A percentile compares a stretch with the other conserved stretches of the same genome.
Evolutionary conservation across 2,797 vertebrate species (phyloP).

Genomic region (Falco berigora): DNA sequence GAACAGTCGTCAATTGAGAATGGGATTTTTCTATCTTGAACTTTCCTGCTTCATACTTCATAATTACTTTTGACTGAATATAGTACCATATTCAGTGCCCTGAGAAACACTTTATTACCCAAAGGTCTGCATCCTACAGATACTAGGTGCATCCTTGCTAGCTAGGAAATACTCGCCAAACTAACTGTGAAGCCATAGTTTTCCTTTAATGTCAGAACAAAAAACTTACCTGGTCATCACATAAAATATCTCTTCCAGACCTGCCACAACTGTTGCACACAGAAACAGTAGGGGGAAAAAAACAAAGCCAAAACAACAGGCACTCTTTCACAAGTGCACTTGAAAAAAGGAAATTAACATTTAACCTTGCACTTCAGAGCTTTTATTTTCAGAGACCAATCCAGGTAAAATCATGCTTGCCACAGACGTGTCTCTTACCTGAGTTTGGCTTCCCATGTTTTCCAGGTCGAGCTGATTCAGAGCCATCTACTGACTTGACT

Average conservation of each 20-base stretch:
- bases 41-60: neutral
- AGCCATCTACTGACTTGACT: conserved; percentile 83
- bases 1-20: neutral
- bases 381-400: neutral
- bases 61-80: neutral
- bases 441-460: conserved; percentile 86
- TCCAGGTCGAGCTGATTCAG: conserved; percentile 84
- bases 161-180: neutral
- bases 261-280: neutral
- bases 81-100: neutral
- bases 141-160: neutral
- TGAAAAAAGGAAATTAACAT: neutral
- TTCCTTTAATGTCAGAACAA: neutral
- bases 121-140: neutral
- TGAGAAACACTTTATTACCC: neutral
- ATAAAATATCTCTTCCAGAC: neutral
- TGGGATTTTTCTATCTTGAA: neutral
- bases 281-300: neutral
- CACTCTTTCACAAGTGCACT: neutral
- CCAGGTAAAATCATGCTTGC: neutral
- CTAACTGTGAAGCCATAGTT: neutral
- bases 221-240: neutral
- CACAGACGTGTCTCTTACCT: conserved; percentile 65
- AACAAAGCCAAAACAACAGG: rapidly evolving
- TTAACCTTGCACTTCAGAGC: neutral